Conservation (phyloP, 2,888 invertebrate genomes). For the Blastobasis adustella region DNA sequence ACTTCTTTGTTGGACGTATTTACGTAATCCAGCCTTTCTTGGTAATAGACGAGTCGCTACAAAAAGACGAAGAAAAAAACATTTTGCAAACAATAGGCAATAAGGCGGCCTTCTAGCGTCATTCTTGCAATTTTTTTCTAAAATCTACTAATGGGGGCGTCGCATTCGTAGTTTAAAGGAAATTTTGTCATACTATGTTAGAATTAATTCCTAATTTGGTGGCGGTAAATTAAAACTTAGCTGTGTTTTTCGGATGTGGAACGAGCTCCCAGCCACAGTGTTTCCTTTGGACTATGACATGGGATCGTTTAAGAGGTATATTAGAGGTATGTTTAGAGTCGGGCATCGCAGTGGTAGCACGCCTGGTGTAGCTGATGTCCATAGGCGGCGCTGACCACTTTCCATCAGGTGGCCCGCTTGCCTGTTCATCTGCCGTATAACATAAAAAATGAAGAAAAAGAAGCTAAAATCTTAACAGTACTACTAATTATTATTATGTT, state of each 20-base stretch:
- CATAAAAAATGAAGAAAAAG: no score
- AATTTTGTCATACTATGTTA: background rate
- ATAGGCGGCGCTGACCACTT: no score
- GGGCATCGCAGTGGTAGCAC: no score
- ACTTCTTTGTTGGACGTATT: background rate
- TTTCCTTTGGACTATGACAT: no score
- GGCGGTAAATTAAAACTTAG: background rate
- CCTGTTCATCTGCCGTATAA: no score
- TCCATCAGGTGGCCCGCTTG: no score
- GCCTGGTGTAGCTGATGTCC: no score
- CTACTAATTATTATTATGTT: background rate
- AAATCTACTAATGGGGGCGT: no score
- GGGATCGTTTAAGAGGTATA: no score
- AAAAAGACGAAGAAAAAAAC: constrained; percentile 4
- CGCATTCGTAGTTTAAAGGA: background rate
- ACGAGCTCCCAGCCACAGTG: no score
- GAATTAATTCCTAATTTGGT: background rate
- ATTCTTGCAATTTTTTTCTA: background rate
- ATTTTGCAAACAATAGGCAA: constrained; percentile 11
- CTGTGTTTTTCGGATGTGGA: no score
- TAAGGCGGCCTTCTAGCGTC: constrained; percentile 1
- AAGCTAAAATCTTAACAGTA: background rate
- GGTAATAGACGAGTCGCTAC: constrained; percentile 10
- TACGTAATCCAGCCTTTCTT: constrained; percentile 10
- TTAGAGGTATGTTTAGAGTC: no score